phyloP scores from a whole-genome alignment of 2,888 invertebrate genomes.

The Gymnocheta viridis region DNA sequence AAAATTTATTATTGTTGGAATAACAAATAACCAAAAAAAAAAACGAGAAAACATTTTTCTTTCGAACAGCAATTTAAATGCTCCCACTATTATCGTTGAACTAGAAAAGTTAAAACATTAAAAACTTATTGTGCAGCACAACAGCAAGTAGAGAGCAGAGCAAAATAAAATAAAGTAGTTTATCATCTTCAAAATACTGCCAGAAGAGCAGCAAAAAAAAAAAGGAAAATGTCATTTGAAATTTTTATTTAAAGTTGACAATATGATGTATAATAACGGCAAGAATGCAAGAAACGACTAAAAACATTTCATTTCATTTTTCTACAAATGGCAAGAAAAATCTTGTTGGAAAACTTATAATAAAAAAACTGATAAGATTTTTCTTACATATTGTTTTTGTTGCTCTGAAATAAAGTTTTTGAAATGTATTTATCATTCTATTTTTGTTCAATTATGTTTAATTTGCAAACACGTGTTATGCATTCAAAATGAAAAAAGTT shows the following conservation, averaged over 20 bases:
- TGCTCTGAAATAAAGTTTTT: constrained; percentile 31
- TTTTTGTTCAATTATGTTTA: not conserved
- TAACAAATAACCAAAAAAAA: constrained; percentile 6
- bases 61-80: constrained; percentile 29
- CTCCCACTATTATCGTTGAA: constrained; percentile 57
- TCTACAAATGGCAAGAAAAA: constrained; percentile 36
- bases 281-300: constrained; percentile 43
- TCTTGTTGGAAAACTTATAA: constrained; percentile 30
- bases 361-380: not conserved
- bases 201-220: not conserved
- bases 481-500: not conserved
- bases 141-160: not conserved
- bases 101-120: constrained; percentile 65
- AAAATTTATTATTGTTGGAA: constrained; percentile 38
- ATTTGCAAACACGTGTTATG: constrained; percentile 22
- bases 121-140: constrained; percentile 54
- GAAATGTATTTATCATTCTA: constrained; percentile 40
- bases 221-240: constrained; percentile 22
- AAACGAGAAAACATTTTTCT: not conserved
- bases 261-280: constrained; percentile 45
- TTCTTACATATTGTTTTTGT: not conserved
- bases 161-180: constrained; percentile 30
- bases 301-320: constrained; percentile 1
- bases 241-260: constrained; percentile 39
- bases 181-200: constrained; percentile 35